Evolutionary conservation across 1,140 invertebrate genomes (phyloP), one percentile per base, ranked within the genome.

Genomic region (Plectrocnemia conspersa): DNA sequence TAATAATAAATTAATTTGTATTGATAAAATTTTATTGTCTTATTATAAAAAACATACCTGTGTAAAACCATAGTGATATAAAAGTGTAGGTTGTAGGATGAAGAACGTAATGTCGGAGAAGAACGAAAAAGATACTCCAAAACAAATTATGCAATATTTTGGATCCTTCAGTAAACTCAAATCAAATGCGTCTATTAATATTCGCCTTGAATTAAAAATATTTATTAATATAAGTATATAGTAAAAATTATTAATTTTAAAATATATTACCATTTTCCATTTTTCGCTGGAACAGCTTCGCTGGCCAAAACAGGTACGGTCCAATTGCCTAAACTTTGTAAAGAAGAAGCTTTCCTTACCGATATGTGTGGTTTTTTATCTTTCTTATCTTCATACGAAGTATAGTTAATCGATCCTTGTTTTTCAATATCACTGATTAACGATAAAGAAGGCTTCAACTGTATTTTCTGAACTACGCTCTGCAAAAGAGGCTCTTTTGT

Each of bases 251-350:
- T 38, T 9, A 21, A 29, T 15, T 36, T 22, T n/a, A n/a, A n/a
- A n/a, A n/a, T n/a, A n/a, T n/a, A n/a, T n/a, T 48, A 61, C 59
- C 50, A 57, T 49, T 19, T 42, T 42, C 52, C 52, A 38, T 33
- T 21, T 46, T 57, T 54, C 2, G 10, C 41, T 6, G 27, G 36
- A 24, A 57, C n/a, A 16, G 63, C 66, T 56, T 71, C 69, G 19
- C 53, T 65, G 15, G 70, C 68, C 7, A 70, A 59, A 35, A 68
- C 62, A 22, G 66, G 53, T 1, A 69, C 66, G 0, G 69, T 68
- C 69, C 70, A 72, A 45, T 72, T 72, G 18, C 70, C 70, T 33
- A 72, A 48, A 33, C 66, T 72, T 18, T 64, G 65, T 15, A 72
- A 66, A 53, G 70, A 71, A 4, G 70, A 71, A 15, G 66, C 52